Evolutionary conservation across 2,113 vertebrate species (phyloP), one percentile per base, ranked within the genome.

Genomic region (Pseudorasbora parva): DNA sequence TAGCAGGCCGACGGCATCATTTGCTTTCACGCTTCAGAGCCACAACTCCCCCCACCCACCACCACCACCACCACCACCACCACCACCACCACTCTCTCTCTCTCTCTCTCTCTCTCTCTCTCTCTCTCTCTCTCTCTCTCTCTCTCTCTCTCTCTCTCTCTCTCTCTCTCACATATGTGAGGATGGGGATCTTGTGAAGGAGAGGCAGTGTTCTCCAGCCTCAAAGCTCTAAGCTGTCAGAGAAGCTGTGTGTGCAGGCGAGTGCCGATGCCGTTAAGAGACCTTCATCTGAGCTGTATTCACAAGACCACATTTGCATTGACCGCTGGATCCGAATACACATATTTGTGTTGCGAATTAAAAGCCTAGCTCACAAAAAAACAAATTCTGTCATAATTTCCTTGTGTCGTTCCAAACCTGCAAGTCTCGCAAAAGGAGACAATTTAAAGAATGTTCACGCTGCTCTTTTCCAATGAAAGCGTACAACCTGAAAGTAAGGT

Each of bases 11-110:
- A 77, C 45, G 59, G 74, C 81, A 86, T 86, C 81, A 75, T 89
- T 90, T 85, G 86, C 86, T 88, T 88, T 88, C 87, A 88, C 64
- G 81, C 83, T 85, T 88, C 81, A 78, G 78, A 82, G 78, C 15
- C 47, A 60, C 60, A 81, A 25, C 77, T 73, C 85, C 71, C 60
- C 60, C 71, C 73, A 54, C 56, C 81, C 51, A 54, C 51, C 11
- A 43, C 62, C 60, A 64, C 73, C 68, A 14, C 45, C 60, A 64
- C 73, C 68, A 14, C 45, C n/a, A n/a, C n/a, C n/a, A n/a, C n/a
- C n/a, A n/a, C n/a, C n/a, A n/a, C n/a, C n/a, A n/a, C n/a, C n/a
- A n/a, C 21, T 49, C 47, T 79, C 25, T 5, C n/a, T 85, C 1
- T 54, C 5, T 6, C 49, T 54, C 51, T 19, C 21, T 45, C 62